These are phyloP conservation scores for Phrynocephalus forsythii DNA, from an alignment of 2,797 vertebrate genomes.

Conservation along the genomic window DNA sequence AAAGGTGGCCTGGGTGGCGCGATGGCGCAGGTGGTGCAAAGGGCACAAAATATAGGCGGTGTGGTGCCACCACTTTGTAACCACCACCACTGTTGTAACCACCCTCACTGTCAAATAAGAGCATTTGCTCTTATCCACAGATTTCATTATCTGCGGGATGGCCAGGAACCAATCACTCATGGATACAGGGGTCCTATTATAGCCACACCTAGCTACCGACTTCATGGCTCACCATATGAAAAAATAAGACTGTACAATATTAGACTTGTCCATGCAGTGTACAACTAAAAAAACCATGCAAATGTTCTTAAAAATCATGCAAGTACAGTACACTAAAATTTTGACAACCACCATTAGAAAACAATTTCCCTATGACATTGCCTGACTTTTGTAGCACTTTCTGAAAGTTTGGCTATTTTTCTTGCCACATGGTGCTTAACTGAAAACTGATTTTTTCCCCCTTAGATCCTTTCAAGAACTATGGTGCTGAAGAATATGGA, in stretches of 20 bases:
- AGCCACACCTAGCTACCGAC: background rate
- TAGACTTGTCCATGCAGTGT: background rate
- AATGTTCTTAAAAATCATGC: background rate
- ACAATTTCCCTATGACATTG: background rate
- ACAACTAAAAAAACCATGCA: background rate
- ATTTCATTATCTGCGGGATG: no score
- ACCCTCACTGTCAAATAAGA: no score
- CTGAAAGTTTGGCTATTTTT: background rate
- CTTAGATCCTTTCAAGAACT: constrained; percentile 91
- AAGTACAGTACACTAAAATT: background rate
- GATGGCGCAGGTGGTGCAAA: no score
- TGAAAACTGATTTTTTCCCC: constrained; percentile 38
- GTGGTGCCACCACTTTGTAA: no score
- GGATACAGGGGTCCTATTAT: background rate
- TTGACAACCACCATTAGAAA: background rate
- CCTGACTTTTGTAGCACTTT: constrained; percentile 29
- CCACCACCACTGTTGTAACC: no score
- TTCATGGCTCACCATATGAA: no score
- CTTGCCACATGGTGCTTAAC: background rate
- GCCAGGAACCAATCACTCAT: no score
- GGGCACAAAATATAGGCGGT: no score
- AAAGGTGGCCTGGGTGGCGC: no score
- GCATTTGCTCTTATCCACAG: no score
- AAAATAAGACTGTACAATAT: background rate
- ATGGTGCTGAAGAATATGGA: constrained; percentile 93